Evolutionary conservation across 2,113 vertebrate species (phyloP), one percentile per base, ranked within the genome.

Genomic region (Datnioides undecimradiatus): DNA sequence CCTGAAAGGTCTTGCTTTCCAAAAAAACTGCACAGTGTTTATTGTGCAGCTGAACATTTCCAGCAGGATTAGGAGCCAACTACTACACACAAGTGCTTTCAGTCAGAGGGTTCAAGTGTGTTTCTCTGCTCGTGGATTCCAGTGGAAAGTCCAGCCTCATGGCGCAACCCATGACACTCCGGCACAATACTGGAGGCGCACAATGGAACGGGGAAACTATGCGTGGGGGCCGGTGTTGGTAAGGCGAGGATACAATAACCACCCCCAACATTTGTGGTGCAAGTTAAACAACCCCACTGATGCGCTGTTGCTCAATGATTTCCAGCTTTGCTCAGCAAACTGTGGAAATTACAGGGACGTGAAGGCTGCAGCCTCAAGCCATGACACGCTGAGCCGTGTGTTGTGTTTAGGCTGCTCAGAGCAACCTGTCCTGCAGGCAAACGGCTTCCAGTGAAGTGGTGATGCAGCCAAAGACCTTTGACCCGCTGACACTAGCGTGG

Each of bases 81-180:
- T 54, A 48, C 73, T 52, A 19, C 65, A 73, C 66, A 65, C 33
- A 80, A 79, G 67, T 75, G 71, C 40, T 63, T 76, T 79, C 19
- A 68, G 38, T 75, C 38, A 12, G 6, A 67, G 52, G 38, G 66
- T 75, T 90, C 54, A 72, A 43, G 59, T 70, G 59, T 14, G 54
- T 55, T 73, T 65, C 65, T 31, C 67, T 62, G 57, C 64, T 66
- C 29, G 55, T 21, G 64, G 82, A 87, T 86, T 90, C 87, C 88
- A 87, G 63, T 82, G 88, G 88, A 91, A 91, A 92, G 48, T 84
- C 64, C 60, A 58, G 77, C 82, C 83, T 85, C 88, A 71, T 73
- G 60, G 78, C 38, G 75, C 55, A 73, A 73, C 76, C 80, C 40
- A 63, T 68, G 73, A 81, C 51, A 66, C 83, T 34, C 55, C 51